Evolutionary conservation across 2,888 invertebrate genomes (phyloP).

Genomic region (Arge pagana): DNA sequence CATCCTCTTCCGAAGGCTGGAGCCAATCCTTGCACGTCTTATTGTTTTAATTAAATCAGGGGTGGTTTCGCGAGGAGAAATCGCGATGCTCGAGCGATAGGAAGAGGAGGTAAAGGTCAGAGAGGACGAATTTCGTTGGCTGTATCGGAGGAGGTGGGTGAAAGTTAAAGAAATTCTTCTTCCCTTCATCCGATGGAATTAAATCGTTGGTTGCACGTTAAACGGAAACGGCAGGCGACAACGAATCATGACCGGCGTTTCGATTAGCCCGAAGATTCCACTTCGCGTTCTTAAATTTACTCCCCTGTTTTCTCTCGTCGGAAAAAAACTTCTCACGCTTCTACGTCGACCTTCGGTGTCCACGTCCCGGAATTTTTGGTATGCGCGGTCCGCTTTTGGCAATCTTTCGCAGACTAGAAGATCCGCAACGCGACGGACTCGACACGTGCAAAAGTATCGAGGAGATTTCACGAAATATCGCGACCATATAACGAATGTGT

Average conservation of each 20-base stretch:
- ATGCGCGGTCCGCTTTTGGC: neutral
- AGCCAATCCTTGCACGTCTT: constrained; percentile 46
- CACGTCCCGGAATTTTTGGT: neutral
- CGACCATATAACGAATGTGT: too few relatives aligned
- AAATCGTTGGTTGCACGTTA: constrained; percentile 52
- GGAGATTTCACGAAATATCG: too few relatives aligned
- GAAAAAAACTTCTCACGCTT: constrained; percentile 5
- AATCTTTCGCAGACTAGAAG: too few relatives aligned
- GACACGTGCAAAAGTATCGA: too few relatives aligned
- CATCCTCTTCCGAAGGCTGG: constrained; percentile 25
- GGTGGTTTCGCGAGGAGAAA: constrained; percentile 9
- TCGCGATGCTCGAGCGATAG: constrained; percentile 28
- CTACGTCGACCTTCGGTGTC: neutral
- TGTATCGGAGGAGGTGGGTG: constrained; percentile 15
- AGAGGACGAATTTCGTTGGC: constrained; percentile 36
- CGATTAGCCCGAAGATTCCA: constrained; percentile 52
- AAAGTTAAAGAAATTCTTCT: constrained; percentile 21
- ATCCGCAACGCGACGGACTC: too few relatives aligned
- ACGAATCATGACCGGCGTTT: constrained; percentile 49
- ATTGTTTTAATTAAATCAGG: constrained; percentile 56
- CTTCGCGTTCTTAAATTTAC: constrained; percentile 47
- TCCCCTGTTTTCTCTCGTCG: neutral
- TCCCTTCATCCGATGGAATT: constrained; percentile 54
- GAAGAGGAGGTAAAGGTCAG: constrained; percentile 33
- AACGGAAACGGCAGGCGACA: constrained; percentile 54